These are phyloP conservation scores for Lamproptera curius DNA, from an alignment of 2,888 invertebrate genomes.

Conservation along the genomic window DNA sequence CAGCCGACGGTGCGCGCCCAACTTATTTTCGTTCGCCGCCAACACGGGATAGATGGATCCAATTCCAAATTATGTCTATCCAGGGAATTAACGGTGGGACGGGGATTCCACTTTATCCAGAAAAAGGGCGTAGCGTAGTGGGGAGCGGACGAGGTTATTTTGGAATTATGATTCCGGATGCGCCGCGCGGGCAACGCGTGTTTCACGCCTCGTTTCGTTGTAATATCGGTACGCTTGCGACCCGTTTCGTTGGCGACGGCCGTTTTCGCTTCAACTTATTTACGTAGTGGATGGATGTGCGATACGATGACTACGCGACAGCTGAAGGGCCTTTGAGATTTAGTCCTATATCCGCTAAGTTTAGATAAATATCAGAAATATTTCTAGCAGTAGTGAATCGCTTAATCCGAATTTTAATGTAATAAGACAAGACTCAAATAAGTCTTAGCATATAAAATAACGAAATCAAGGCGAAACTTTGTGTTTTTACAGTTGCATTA, in stretches of 20 bases:
- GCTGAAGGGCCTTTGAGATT: too few species aligned
- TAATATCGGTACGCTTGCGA: constrained; percentile 62
- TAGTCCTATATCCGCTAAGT: too few species aligned
- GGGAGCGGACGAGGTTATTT: constrained; percentile 70
- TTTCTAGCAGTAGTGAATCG: too few species aligned
- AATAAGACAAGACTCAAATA: too few species aligned
- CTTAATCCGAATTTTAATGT: too few species aligned
- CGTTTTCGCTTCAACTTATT: too few species aligned
- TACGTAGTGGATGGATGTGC: too few species aligned
- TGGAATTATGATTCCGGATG: constrained; percentile 78
- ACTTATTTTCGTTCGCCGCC: constrained; percentile 74
- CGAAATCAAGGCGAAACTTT: too few species aligned
- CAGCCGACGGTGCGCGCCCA: constrained; percentile 45
- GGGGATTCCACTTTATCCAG: constrained; percentile 76
- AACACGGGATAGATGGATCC: constrained; percentile 76
- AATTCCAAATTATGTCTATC: constrained; percentile 80
- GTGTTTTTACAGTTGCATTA: too few species aligned
- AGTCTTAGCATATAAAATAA: too few species aligned
- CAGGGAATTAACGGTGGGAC: constrained; percentile 77
- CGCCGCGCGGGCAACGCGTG: constrained; percentile 65
- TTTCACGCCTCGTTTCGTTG: constrained; percentile 72
- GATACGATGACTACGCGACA: too few species aligned
- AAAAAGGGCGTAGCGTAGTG: constrained; percentile 49
- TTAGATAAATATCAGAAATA: too few species aligned
- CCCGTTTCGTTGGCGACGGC: constrained; percentile 53